Evolutionary conservation across 1,140 invertebrate genomes (phyloP).

Genomic region (Formica exsecta): DNA sequence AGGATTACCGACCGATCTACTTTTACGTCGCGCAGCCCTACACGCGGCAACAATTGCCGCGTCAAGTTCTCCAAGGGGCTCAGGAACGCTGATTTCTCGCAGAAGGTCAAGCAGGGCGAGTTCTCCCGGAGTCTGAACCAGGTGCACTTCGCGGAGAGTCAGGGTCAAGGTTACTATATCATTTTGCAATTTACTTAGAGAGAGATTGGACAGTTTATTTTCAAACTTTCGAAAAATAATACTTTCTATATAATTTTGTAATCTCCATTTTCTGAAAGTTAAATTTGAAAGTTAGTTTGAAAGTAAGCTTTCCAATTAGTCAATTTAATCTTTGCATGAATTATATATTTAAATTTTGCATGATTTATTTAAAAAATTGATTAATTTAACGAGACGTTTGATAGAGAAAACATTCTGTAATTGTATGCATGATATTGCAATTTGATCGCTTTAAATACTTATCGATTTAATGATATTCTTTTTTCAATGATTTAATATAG

Average conservation of each 20-base stretch:
- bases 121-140: constrained; percentile 84
- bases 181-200: not conserved
- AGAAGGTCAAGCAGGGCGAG: constrained; percentile 84
- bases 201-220: not conserved
- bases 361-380: not conserved
- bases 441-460: not conserved
- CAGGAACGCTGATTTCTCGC: constrained; percentile 82
- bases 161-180: constrained; percentile 77
- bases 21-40: constrained; percentile 86
- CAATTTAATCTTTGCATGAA: not conserved
- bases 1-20: constrained; percentile 84
- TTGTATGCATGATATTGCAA: not conserved
- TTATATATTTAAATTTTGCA: not conserved
- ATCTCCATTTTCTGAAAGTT: not conserved
- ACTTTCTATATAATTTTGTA: not conserved
- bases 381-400: not conserved
- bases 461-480: not conserved
- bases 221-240: not conserved
- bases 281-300: not conserved
- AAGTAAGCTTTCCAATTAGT: not conserved
- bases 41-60: constrained; percentile 79
- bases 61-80: constrained; percentile 84
- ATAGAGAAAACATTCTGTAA: constrained; percentile 1
- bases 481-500: not conserved
- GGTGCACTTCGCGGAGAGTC: constrained; percentile 81